These are phyloP conservation scores for Oriolus oriolus DNA, from an alignment of 2,113 vertebrate species.

Conservation along the genomic window DNA sequence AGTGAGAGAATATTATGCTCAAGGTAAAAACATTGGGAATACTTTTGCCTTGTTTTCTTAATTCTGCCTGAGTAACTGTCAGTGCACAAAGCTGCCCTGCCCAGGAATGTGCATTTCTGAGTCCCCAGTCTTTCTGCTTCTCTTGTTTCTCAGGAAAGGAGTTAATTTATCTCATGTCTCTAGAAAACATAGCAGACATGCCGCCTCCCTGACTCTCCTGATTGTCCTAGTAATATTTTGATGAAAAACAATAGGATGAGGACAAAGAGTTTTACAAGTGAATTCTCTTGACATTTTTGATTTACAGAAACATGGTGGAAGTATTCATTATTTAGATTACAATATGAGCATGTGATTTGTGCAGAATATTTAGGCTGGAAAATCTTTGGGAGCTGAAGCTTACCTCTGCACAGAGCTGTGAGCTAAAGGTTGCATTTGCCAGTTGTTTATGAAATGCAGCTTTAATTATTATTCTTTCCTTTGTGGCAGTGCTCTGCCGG, in stretches of 20 bases:
- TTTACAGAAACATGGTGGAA: not conserved
- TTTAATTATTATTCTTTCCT: slow-evolving; percentile 21
- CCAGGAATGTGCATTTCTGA: not conserved
- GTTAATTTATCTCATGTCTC: not conserved
- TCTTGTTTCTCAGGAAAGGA: not conserved
- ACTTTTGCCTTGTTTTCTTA: not conserved
- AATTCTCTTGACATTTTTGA: not conserved
- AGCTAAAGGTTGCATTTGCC: not conserved
- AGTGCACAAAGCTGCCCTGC: not conserved
- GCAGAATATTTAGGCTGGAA: slow-evolving; percentile 16
- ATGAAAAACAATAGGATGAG: not conserved
- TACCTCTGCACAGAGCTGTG: not conserved
- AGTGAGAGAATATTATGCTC: not conserved
- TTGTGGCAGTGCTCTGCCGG: not conserved
- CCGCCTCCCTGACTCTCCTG: not conserved
- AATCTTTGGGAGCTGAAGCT: not conserved
- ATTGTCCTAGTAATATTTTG: not conserved
- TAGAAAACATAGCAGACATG: not conserved
- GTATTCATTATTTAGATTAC: not conserved
- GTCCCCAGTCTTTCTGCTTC: not conserved
- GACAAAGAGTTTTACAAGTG: not conserved
- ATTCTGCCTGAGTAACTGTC: not conserved
- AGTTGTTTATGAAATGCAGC: not conserved
- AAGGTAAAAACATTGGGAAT: not conserved
- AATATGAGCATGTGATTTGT: not conserved